Evolutionary conservation across 1,140 invertebrate species (phyloP).

Genomic region (Ditylenchus dipsaci): DNA sequence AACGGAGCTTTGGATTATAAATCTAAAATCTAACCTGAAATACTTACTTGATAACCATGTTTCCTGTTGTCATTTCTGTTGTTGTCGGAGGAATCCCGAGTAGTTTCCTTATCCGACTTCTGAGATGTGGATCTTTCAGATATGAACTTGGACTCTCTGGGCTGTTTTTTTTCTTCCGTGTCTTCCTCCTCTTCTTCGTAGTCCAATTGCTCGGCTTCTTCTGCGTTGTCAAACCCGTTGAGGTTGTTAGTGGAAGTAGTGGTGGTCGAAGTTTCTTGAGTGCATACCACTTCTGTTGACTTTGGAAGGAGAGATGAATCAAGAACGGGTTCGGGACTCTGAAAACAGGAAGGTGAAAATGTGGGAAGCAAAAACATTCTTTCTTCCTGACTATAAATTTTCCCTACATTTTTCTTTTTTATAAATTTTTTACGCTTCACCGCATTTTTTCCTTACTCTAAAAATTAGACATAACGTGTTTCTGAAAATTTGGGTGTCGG

Average conservation of each 20-base stretch:
- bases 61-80: not conserved
- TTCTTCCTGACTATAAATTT: no score
- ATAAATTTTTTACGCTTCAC: no score
- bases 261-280: not conserved
- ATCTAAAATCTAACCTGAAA: not conserved
- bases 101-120: slow-evolving; percentile 11
- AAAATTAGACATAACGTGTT: no score
- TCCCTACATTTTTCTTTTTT: no score
- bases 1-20: not conserved
- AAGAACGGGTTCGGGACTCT: not conserved
- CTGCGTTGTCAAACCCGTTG: not conserved
- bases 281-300: no score
- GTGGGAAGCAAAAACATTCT: not conserved
- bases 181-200: slow-evolving; percentile 30
- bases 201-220: slow-evolving; percentile 24
- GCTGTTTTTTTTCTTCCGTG: slow-evolving; percentile 14
- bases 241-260: not conserved
- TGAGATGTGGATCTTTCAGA: not conserved
- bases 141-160: slow-evolving; percentile 11
- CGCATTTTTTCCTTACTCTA: no score
- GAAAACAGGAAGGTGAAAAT: not conserved
- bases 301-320: not conserved
- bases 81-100: not conserved
- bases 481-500: no score
- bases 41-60: not conserved